Base-by-base conservation (phyloP, 2,113 vertebrate species). In the Spheniscus mendiculus region DNA sequence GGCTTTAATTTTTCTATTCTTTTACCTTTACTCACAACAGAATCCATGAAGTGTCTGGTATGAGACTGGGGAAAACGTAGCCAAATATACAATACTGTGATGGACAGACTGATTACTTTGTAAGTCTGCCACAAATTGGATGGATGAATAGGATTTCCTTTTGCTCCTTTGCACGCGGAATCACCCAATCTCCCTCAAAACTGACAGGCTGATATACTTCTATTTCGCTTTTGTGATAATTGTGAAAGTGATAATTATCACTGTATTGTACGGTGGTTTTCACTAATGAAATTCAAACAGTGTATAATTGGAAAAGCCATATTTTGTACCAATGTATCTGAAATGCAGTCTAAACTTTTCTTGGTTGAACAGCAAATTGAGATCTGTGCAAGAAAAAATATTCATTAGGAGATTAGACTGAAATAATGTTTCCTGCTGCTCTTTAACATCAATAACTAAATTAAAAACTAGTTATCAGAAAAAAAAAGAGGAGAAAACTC, bases 1-100 rank as follows among this genome's bases (percentile, higher is more conserved):
- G 82, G 79, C 97, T 95, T 61, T 87, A 85, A 77, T 93, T 94
- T 69, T 86, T 96, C 83, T 69, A 26, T 91, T 92, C 17, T 92
- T 63, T 78, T 88, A 40, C 12, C 42, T 88, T 86, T 73, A 76
- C 13, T 76, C 4, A 4, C 66, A 47, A 52, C 11, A 92, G 59
- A 88, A 70, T 56, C 18, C 4, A 19, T 88, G 15, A 71, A 86
- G 9, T 67, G 21, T 65, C 45, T 67, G 9, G 5, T 71, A 9
- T 67, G 15, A 77, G 45, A 49, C 25, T 56, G 1, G 2, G 55
- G 25, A 66, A 80, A 83, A 71, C 16, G 13, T 61, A 88, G 56
- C 25, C 23, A 78, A 73, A 70, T 82, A n/a, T 12, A 17, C 18
- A 79, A 2, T 67, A 55, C 16, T 77, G 6, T 76, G 36, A 29